A percentile compares a stretch with the other conserved stretches of the same genome.
phyloP scores from a whole-genome alignment of 2,113 vertebrate species.

The Menidia beryllina region DNA sequence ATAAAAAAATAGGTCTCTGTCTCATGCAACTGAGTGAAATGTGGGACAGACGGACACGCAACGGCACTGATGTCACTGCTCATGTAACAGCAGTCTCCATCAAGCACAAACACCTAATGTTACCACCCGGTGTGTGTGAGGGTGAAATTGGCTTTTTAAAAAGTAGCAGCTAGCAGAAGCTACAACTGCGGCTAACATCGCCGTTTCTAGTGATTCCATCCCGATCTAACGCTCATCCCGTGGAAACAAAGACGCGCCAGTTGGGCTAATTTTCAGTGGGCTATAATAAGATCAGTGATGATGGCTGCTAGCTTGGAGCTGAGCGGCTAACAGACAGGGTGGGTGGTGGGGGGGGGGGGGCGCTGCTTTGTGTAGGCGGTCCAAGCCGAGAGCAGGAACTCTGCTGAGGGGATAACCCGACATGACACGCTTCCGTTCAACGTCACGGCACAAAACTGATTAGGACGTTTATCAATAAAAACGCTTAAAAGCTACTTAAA shows the following conservation, averaged over 20 bases:
- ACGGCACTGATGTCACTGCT: neutral
- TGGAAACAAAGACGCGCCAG: neutral
- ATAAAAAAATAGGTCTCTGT: slow-evolving; percentile 33
- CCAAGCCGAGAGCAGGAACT: slow-evolving; percentile 27
- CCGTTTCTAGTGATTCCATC: neutral
- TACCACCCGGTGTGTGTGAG: neutral
- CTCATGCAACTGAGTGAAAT: slow-evolving; percentile 34
- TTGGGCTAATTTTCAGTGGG: neutral
- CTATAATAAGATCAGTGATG: neutral
- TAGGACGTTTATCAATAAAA: accelerated
- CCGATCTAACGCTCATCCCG: accelerated
- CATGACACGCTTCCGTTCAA: neutral
- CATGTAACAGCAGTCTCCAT: neutral
- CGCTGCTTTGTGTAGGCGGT: slow-evolving; percentile 66
- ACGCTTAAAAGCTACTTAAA: neutral
- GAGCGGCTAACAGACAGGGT: slow-evolving; percentile 42
- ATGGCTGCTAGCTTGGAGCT: slow-evolving; percentile 22
- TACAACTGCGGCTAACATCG: neutral
- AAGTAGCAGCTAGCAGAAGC: neutral
- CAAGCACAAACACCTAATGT: neutral
- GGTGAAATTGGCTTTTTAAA: slow-evolving; percentile 32
- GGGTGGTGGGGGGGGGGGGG: slow-evolving; percentile 10
- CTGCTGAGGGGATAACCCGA: too few species aligned
- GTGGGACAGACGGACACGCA: slow-evolving; percentile 29
- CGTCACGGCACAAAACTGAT: neutral